Evolutionary conservation across 2,113 vertebrate genomes (phyloP).

Genomic region (Peromyscus polionotus): DNA sequence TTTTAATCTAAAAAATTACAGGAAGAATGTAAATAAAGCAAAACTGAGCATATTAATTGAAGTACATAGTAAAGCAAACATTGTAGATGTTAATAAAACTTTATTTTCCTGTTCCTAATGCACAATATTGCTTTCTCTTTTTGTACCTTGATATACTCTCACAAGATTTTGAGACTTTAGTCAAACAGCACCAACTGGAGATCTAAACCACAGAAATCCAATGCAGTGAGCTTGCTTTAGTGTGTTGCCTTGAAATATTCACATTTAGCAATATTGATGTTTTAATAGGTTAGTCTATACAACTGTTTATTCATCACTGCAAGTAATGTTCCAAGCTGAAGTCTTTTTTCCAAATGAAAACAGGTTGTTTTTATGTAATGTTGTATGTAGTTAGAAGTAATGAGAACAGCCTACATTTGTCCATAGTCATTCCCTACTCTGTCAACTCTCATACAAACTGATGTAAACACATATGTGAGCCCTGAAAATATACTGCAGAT

Average conservation of each 20-base stretch:
- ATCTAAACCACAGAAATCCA: slow-evolving; percentile 62
- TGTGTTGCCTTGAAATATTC: slow-evolving; percentile 44
- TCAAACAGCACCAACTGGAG: slow-evolving; percentile 63
- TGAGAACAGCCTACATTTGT: neutral
- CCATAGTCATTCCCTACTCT: neutral
- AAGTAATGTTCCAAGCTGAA: slow-evolving; percentile 58
- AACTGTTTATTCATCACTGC: slow-evolving; percentile 67
- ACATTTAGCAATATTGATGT: neutral
- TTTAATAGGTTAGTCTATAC: slow-evolving; percentile 62
- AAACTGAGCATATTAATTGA: neutral
- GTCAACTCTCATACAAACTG: neutral
- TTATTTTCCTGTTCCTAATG: neutral
- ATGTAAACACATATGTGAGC: neutral
- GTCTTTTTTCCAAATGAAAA: neutral
- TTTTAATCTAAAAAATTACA: neutral
- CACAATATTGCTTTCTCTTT: neutral
- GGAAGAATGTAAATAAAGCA: neutral
- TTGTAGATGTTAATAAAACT: neutral
- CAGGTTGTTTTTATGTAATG: neutral
- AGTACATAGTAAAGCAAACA: neutral
- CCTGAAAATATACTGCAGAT: neutral
- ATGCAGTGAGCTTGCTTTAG: slow-evolving; percentile 57
- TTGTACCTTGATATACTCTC: neutral
- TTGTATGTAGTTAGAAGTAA: neutral
- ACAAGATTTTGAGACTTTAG: slow-evolving; percentile 27